Conservation (phyloP, 2,113 vertebrate genomes). For the Pterophyllum scalare region DNA sequence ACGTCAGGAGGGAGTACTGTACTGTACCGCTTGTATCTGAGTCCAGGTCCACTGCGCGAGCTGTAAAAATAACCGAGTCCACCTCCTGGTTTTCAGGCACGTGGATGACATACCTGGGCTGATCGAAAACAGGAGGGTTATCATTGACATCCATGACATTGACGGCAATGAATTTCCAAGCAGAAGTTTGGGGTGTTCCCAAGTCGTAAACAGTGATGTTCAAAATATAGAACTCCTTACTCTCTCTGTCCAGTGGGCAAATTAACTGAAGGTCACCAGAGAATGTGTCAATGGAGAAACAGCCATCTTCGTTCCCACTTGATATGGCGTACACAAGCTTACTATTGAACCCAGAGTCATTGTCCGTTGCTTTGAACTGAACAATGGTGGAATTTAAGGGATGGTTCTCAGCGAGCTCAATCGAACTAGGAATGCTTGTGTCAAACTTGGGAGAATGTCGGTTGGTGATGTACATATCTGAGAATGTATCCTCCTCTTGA, state of each 20-base stretch:
- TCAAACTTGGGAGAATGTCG: slow-evolving; percentile 88
- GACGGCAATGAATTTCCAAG: slow-evolving; percentile 92
- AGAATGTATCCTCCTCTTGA: slow-evolving; percentile 86
- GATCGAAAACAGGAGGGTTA: slow-evolving; percentile 87
- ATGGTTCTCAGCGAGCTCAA: slow-evolving; percentile 86
- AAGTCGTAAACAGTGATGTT: slow-evolving; percentile 94
- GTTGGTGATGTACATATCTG: slow-evolving; percentile 88
- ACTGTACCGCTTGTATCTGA: slow-evolving; percentile 83
- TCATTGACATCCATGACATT: slow-evolving; percentile 94
- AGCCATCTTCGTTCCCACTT: slow-evolving; percentile 91
- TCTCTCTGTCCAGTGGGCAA: slow-evolving; percentile 89
- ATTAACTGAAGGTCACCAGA: slow-evolving; percentile 87
- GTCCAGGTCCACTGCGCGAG: slow-evolving; percentile 86
- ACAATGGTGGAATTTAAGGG: slow-evolving; percentile 84
- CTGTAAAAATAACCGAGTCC: slow-evolving; percentile 84
- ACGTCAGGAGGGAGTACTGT: slow-evolving; percentile 86
- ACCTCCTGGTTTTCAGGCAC: slow-evolving; percentile 86
- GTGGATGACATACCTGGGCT: slow-evolving; percentile 85
- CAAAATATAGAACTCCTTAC: slow-evolving; percentile 89
- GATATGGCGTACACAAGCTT: slow-evolving; percentile 90
- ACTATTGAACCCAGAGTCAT: slow-evolving; percentile 89
- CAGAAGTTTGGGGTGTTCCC: slow-evolving; percentile 88
- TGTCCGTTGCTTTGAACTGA: slow-evolving; percentile 86
- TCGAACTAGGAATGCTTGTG: slow-evolving; percentile 84
- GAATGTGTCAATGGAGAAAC: slow-evolving; percentile 89